Base-by-base conservation (phyloP, 2,797 vertebrate genomes). In the Enteromius mattozi region DNA sequence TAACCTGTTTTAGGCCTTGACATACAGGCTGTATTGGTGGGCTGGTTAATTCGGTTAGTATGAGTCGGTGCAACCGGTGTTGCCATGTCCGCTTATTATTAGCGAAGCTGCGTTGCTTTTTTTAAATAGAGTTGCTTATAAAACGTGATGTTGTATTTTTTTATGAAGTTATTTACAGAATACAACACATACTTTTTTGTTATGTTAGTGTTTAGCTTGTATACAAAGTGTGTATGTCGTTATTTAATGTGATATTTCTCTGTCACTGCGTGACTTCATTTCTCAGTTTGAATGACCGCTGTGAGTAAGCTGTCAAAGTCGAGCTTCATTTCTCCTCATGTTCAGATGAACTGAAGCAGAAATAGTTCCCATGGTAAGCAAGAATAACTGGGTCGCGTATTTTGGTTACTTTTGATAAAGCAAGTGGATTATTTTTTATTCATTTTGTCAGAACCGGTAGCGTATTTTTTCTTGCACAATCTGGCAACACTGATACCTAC, bases 11-110 rank as follows among this genome's bases (percentile, higher is more conserved):
- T 63, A 79, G 83, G 83, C 83, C 83, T 84, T 72, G 42, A 84
- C 42, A 30, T 69, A 49, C 70, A 76, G 70, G 80, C 69, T 82
- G 27, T 16, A 3, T 61, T 76, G 75, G 63, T 77, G 81, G 42
- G 65, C 75, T 79, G 66, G 66, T 71, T 83, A 77, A 83, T 77
- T 77, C 81, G 35, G 72, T 83, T 77, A 56, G 81, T 77, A 47
- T 77, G 72, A 45, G 54, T 47, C 81, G 3, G 74, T 76, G 33
- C 24, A 47, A 66, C 77, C 61, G 6, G 78, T 79, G 61, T 79
- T 79, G 78, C 78, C 78, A 79, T 68, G 30, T 68, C 45, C 19
- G 40, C 59, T 2, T 14, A 21, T 65, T 45, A 66, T 33, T 33
- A 65, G 16, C 37, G n/a, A 42, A 59, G 37, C 6, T 30, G 24